Base-by-base conservation (phyloP, 2,797 vertebrate genomes). In the Acestrorhynchus altus region DNA sequence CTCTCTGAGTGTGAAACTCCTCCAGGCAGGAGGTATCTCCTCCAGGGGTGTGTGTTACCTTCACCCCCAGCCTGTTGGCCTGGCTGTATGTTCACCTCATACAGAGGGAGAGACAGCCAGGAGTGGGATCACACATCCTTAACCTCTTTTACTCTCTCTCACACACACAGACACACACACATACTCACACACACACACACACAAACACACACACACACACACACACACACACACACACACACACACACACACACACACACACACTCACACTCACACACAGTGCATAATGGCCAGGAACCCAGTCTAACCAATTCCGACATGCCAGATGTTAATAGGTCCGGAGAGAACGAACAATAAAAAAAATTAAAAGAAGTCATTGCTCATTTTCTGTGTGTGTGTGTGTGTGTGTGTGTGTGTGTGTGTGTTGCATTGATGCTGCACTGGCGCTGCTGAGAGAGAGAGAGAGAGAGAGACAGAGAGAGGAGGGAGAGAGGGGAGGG, bases 181-280 rank as follows among this genome's bases (percentile, higher is more conserved):
- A 81, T 71, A 74, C 64, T 84, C 76, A 75, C 81, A 87, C 86
- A 83, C 88, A 85, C 69, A 13, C 51, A 83, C 64, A 67, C n/a
- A n/a, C n/a, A n/a, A n/a, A 72, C 81, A 86, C 86, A 83, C 88
- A 83, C 67, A 11, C 57, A 81, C 51, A 81, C 72, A 74, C 64
- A 83, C 76, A 75, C 81, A 87, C 86, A 83, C 88, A 85, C 69
- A 13, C 51, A 83, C 64, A 67, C n/a, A n/a, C n/a, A n/a, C n/a
- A n/a, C n/a, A n/a, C 72, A 71, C 64, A 83, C 77, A 72, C 81
- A 86, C 86, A 83, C 88, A 83, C 67, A 11, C 57, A 81, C 51
- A 81, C 72, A 74, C 64, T 84, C 76, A 75, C 81, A 87, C 86
- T 83, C 88, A 85, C 69, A 13, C 51, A 83, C 64, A 67, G 69